Evolutionary conservation across 2,797 vertebrate species (phyloP).

Genomic region (Sus cebifrons): DNA sequence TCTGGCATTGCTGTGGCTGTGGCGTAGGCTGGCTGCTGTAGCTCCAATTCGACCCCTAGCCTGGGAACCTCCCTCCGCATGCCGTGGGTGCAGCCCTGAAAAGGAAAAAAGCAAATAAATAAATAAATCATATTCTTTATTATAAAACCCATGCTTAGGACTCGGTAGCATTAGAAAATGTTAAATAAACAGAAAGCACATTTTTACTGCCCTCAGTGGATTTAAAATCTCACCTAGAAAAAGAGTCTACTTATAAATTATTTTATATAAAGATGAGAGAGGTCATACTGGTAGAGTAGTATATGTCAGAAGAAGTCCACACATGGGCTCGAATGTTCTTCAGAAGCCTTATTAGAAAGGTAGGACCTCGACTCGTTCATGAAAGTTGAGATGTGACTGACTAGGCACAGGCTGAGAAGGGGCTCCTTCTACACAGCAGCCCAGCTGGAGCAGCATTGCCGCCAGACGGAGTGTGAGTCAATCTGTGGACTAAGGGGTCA

Average conservation of each 20-base stretch:
- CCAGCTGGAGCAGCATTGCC: background rate
- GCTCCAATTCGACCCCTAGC: too few species aligned
- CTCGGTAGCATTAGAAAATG: background rate
- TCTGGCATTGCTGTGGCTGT: too few species aligned
- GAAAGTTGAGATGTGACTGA: background rate
- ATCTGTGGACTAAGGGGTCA: background rate
- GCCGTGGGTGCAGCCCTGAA: too few species aligned
- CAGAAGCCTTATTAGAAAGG: background rate
- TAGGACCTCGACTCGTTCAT: background rate
- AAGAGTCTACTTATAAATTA: background rate
- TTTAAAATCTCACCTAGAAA: background rate
- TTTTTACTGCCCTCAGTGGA: background rate
- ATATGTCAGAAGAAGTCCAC: background rate
- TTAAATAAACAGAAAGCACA: background rate
- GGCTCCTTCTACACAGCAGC: background rate
- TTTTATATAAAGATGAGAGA: background rate
- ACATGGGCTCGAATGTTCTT: rapidly evolving
- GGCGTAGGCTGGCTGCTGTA: too few species aligned
- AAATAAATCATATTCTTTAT: conserved; percentile 15
- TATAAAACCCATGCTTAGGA: background rate
- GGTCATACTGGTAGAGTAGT: background rate
- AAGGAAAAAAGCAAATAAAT: too few species aligned
- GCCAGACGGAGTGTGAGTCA: background rate
- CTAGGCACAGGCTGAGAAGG: too few species aligned
- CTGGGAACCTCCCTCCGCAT: too few species aligned